Conservation (phyloP, 2,888 invertebrate genomes). For the Athalia circularis region DNA sequence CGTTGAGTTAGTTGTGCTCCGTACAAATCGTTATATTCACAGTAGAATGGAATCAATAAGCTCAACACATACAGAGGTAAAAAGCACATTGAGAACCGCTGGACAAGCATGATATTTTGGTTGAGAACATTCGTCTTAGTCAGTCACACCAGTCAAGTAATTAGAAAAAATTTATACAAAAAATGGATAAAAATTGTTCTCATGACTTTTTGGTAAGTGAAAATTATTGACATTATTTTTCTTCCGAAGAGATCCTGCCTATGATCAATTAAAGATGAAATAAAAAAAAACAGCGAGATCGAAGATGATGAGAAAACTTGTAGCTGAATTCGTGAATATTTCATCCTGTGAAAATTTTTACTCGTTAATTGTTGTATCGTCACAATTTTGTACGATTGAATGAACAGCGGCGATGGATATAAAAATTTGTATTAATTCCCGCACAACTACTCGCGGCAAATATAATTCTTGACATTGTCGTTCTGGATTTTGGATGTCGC, state of each 20-base stretch:
- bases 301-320: no score
- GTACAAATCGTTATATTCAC: conserved; percentile 18
- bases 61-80: not conserved
- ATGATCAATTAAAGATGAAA: no score
- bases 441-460: conserved; percentile 14
- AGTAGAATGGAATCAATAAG: conserved; percentile 28
- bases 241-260: not conserved
- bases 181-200: not conserved
- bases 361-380: no score
- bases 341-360: no score
- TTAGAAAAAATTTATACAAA: not conserved
- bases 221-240: not conserved
- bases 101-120: not conserved
- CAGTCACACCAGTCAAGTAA: not conserved
- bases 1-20: not conserved
- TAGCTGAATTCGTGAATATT: no score
- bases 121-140: conserved; percentile 16
- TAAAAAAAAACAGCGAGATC: no score
- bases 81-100: conserved; percentile 17
- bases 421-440: not conserved
- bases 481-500: not conserved
- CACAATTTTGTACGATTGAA: not conserved
- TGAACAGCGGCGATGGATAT: not conserved
- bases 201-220: not conserved
- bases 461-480: not conserved